Base-by-base conservation (phyloP, 2,797 vertebrate genomes). In the Coendou prehensilis region DNA sequence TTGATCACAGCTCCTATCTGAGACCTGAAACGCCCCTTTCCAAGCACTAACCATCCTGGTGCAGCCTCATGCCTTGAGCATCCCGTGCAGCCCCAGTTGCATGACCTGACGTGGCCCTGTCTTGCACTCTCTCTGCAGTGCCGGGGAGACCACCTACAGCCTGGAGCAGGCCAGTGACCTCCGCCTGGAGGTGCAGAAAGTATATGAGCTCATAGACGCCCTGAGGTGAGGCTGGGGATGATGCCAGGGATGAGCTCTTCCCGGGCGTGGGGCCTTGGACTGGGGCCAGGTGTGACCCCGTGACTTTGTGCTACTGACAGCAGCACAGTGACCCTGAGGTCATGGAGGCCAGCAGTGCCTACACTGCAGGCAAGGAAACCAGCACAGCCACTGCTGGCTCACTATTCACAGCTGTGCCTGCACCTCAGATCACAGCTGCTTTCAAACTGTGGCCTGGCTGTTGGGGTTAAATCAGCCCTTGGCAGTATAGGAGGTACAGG, bases 201-300 rank as follows among this genome's bases (percentile, higher is more conserved):
- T 99, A 81, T 99, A 99, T 0, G 99, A 99, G 96, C 98, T 99
- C n/a, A 99, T 99, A 73, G 99, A 99, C 59, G 99, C 99, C 76
- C 98, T 99, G 94, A 99, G 99, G 99, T 99, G 98, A 96, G 97
- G 41, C 79, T 10, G 5, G 45, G 50, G 17, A 23, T 64, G 23
- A 9, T 23, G 33, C 69, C 50, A 54, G 47, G 47, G 26, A 50
- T 8, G 3, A 50, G 15, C 50, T 79, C 28, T 50, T 47, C 50
- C 15, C 7, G 11, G 75, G 45, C 28, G 26, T 30, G 26, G 47
- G 45, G 47, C 7, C 50, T 50, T 22, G 26, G 75, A 47, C 26
- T 28, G 14, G 30, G 76, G 47, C 50, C 50, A 54, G 50, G 28
- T 79, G 28, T 52, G 50, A 79, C 47, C 9, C 76, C 28, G 9